Percentiles rank a stretch among this genome's conserved stretches.
Evolutionary conservation across 1,140 invertebrate species (phyloP).

Genomic region (Penaeus japonicus): DNA sequence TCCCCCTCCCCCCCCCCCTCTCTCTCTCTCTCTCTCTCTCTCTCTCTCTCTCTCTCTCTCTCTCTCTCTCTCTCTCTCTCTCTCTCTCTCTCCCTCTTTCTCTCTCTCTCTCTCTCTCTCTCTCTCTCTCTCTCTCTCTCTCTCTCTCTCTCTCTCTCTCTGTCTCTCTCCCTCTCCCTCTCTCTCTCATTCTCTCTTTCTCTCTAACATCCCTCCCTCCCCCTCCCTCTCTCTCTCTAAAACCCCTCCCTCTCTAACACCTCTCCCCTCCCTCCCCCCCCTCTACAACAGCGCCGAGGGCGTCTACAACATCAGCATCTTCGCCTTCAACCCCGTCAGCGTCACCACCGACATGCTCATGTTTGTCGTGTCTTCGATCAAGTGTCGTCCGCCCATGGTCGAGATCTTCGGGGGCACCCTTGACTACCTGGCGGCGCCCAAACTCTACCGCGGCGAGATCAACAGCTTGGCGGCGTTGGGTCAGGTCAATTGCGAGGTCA

Average conservation of each 20-base stretch:
- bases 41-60: too few species aligned
- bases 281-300: slow-evolving; percentile 21
- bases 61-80: too few species aligned
- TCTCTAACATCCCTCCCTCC: not conserved
- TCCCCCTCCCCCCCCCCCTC: too few species aligned
- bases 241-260: not conserved
- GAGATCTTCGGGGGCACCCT: slow-evolving; percentile 59
- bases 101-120: too few species aligned
- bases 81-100: too few species aligned
- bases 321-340: slow-evolving; percentile 53
- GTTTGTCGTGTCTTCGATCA: slow-evolving; percentile 60
- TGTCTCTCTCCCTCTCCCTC: too few species aligned
- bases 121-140: too few species aligned
- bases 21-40: too few species aligned
- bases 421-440: slow-evolving; percentile 40
- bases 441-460: not conserved
- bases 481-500: slow-evolving; percentile 48
- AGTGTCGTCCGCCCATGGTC: slow-evolving; percentile 60
- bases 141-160: too few species aligned
- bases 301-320: slow-evolving; percentile 59
- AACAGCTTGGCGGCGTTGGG: slow-evolving; percentile 25
- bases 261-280: not conserved
- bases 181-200: too few species aligned
- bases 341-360: slow-evolving; percentile 58
- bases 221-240: not conserved